These are phyloP conservation scores for Masnerella sp. DNA, from an alignment of 2,888 invertebrate genomes.

Conservation along the genomic window DNA sequence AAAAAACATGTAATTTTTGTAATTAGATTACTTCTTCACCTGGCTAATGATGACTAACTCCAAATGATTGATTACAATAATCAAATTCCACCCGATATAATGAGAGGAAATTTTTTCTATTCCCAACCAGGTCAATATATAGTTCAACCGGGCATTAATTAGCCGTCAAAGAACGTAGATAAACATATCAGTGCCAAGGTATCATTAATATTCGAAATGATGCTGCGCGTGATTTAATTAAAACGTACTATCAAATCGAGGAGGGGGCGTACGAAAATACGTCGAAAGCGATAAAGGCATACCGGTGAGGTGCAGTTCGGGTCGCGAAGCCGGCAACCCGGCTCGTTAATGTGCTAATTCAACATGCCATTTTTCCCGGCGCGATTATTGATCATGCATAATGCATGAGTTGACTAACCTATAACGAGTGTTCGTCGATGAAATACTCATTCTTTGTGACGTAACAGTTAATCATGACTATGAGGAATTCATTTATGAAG, in stretches of 20 bases:
- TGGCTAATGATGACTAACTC: too few relatives aligned
- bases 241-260: slow-evolving; percentile 9
- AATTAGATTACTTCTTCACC: too few relatives aligned
- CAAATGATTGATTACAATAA: too few relatives aligned
- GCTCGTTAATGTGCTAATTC: slow-evolving; percentile 53
- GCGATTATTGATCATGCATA: slow-evolving; percentile 54
- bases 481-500: slow-evolving; percentile 35
- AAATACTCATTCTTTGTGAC: slow-evolving; percentile 52
- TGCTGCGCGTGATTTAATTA: slow-evolving; percentile 40
- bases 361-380: slow-evolving; percentile 47
- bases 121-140: too few relatives aligned
- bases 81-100: too few relatives aligned
- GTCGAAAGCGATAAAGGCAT: neutral
- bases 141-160: slow-evolving; percentile 17
- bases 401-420: slow-evolving; percentile 56
- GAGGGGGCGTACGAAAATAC: slow-evolving; percentile 21
- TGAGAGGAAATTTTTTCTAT: too few relatives aligned
- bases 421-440: slow-evolving; percentile 49
- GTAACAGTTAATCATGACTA: slow-evolving; percentile 53
- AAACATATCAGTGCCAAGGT: slow-evolving; percentile 14
- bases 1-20: too few relatives aligned
- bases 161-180: slow-evolving; percentile 13
- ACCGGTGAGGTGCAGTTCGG: slow-evolving; percentile 2
- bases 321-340: slow-evolving; percentile 15
- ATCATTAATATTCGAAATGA: slow-evolving; percentile 48